Percentiles rank a stretch among this genome's conserved stretches.
phyloP scores from a whole-genome alignment of 1,140 invertebrate genomes.

The Probaryconus sp. region DNA sequence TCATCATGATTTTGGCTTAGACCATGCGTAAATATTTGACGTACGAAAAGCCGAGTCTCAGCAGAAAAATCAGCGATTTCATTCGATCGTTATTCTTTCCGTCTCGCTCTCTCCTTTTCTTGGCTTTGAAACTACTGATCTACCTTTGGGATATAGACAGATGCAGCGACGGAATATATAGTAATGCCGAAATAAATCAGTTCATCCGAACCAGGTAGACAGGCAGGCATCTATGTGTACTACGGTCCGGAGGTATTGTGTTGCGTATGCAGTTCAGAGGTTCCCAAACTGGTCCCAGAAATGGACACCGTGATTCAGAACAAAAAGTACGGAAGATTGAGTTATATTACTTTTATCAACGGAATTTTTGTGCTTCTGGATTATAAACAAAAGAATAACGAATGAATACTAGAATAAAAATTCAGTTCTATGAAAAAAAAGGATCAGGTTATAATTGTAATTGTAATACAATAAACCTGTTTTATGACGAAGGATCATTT shows the following conservation, averaged over 20 bases:
- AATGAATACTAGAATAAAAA: too few species aligned
- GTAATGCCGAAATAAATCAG: constrained; percentile 77
- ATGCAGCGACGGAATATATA: constrained; percentile 68
- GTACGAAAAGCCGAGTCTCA: constrained; percentile 13
- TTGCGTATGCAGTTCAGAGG: constrained; percentile 60
- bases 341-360: not conserved
- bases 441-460: too few species aligned
- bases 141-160: constrained; percentile 67
- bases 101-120: constrained; percentile 25
- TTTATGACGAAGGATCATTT: too few species aligned
- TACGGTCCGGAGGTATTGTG: constrained; percentile 54
- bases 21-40: constrained; percentile 30
- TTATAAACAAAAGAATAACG: too few species aligned
- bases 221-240: constrained; percentile 58
- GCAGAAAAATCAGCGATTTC: constrained; percentile 32
- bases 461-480: too few species aligned
- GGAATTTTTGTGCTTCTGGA: not conserved
- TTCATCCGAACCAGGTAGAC: constrained; percentile 74
- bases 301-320: not conserved
- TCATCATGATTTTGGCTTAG: constrained; percentile 9
- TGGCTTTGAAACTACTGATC: constrained; percentile 46
- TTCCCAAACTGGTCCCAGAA: constrained; percentile 60
- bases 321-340: not conserved
- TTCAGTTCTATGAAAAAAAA: too few species aligned
- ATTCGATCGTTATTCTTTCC: constrained; percentile 16